Evolutionary conservation across 2,797 vertebrate species (phyloP).

Genomic region (Allobates femoralis): DNA sequence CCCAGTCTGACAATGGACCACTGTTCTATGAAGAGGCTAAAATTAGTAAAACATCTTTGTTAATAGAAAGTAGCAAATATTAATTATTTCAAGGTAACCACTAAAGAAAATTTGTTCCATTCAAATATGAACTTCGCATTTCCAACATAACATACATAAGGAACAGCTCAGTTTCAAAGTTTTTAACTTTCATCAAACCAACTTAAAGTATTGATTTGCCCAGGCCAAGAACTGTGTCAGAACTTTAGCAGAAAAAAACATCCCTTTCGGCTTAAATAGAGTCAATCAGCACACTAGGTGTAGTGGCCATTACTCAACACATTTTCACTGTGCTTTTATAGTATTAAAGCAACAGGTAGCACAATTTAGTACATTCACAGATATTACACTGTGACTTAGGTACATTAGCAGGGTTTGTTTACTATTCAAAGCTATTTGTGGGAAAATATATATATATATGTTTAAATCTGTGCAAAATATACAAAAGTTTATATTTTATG

Average conservation of each 20-base stretch:
- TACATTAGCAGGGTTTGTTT: neutral
- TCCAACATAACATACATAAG: neutral
- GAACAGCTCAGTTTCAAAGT: neutral
- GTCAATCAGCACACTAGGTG: constrained; percentile 16
- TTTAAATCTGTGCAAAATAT: neutral
- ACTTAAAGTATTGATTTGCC: neutral
- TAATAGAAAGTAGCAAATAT: neutral
- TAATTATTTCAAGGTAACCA: neutral
- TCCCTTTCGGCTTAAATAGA: neutral
- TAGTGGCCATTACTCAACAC: neutral
- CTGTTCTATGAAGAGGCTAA: too few species aligned
- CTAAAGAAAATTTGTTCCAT: neutral
- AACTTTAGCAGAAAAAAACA: constrained; percentile 14
- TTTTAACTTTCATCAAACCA: neutral
- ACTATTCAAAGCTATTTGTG: neutral
- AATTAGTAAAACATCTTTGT: neutral
- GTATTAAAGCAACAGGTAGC: constrained; percentile 4
- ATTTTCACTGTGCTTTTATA: constrained; percentile 16
- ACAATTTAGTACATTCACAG: constrained; percentile 1
- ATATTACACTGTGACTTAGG: neutral
- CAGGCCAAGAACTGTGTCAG: constrained; percentile 4
- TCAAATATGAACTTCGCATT: neutral
- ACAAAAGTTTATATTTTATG: neutral
- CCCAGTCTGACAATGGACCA: too few species aligned
- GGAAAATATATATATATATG: neutral